phyloP scores from a whole-genome alignment of 2,888 invertebrate genomes.

The Cosmorhoe ocellata region DNA sequence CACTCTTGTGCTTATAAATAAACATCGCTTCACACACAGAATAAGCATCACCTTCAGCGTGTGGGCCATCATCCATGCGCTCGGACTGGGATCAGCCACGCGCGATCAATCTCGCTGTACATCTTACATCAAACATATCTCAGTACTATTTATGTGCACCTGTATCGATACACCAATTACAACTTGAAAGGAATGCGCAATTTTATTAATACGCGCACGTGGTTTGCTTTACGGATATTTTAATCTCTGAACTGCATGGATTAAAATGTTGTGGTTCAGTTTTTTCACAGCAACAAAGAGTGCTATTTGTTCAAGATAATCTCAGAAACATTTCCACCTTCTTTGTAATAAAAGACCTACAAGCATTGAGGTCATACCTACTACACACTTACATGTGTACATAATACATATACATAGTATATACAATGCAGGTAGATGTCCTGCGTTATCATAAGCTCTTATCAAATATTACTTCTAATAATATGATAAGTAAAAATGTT shows the following conservation, averaged over 20 bases:
- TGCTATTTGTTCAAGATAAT: slow-evolving; percentile 2
- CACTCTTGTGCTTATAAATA: slow-evolving; percentile 61
- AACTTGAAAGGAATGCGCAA: slow-evolving; percentile 39
- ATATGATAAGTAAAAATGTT: slow-evolving; percentile 29
- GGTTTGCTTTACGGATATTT: slow-evolving; percentile 22
- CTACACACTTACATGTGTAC: too few species aligned
- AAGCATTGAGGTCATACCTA: slow-evolving; percentile 24
- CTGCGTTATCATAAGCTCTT: slow-evolving; percentile 28
- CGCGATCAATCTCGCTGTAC: slow-evolving; percentile 27
- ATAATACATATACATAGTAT: slow-evolving; percentile 1
- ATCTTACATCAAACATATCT: slow-evolving; percentile 33
- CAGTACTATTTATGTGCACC: slow-evolving; percentile 32
- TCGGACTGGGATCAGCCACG: slow-evolving; percentile 14
- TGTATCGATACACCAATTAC: slow-evolving; percentile 33
- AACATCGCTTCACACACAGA: slow-evolving; percentile 35
- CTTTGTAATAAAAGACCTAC: slow-evolving; percentile 13
- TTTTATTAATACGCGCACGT: slow-evolving; percentile 37
- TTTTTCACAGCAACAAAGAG: neutral
- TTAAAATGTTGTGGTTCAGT: slow-evolving; percentile 1
- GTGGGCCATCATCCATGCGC: slow-evolving; percentile 25
- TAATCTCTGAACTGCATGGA: slow-evolving; percentile 23
- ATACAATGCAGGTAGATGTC: slow-evolving; percentile 14
- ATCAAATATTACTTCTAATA: slow-evolving; percentile 26
- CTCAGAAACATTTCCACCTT: slow-evolving; percentile 9
- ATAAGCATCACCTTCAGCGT: slow-evolving; percentile 3